Evolutionary conservation across 2,797 vertebrate genomes (phyloP), one percentile per base, ranked within the genome.

Genomic region (Cichlasoma orientale): DNA sequence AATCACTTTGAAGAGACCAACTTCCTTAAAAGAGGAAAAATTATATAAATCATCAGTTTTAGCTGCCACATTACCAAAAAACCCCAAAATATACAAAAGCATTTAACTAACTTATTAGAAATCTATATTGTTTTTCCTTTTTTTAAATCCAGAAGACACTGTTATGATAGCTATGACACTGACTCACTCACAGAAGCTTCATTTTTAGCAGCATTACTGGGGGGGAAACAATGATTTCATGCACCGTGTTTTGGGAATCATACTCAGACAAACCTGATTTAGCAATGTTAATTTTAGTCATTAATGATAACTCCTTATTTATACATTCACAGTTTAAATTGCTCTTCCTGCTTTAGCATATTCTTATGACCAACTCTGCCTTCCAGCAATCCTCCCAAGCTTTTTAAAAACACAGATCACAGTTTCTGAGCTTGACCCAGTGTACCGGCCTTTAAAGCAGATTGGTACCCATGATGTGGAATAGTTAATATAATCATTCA

Each of bases 241-340:
- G 58, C 74, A 71, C 58, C 59, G 3, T 27, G 63, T 78, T 88
- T 78, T 82, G 53, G 70, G 82, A 89, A 85, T 77, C 38, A 84
- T 50, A 79, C 78, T 86, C 69, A 74, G 36, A 81, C 71, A 25
- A 27, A 44, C 78, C 59, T 75, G 21, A 78, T 86, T 86, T 66
- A 77, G 68, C 58, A 72, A 59, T 77, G 57, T 59, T 85, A 59
- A 82, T 82, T 81, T 74, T 6, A 80, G 77, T 75, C 38, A 70
- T 77, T 23, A 78, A 75, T 81, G 19, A 11, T 50, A 31, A 50
- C 59, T 66, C 57, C 13, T 70, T 71, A 77, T 84, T 85, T 72
- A 63, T 58, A 36, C 23, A 61, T 19, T 19, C 55, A 75, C 55
- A 21, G 31, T 74, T 83, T 74, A 74, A 79, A 77, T n/a, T 27